Conservation (phyloP, 1,140 invertebrate species). For the Zophobas morio region DNA sequence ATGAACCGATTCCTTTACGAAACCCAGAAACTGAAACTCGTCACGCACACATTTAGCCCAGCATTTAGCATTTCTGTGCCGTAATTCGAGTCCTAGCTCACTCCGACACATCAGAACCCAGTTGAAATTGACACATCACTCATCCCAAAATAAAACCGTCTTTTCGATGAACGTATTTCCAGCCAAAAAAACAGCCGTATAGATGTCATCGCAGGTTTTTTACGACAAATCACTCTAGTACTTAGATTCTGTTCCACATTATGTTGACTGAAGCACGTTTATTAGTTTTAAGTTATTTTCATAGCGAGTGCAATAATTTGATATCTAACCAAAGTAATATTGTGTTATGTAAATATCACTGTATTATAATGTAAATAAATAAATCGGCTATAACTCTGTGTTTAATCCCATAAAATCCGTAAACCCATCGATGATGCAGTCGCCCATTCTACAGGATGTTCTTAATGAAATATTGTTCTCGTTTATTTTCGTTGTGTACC, state of each 20-base stretch:
- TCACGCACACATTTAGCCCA: no score
- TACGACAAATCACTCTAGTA: constrained; percentile 29
- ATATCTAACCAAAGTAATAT: constrained; percentile 31
- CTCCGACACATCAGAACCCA: no score
- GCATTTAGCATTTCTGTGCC: no score
- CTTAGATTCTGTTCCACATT: constrained; percentile 21
- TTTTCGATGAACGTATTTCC: constrained; percentile 2
- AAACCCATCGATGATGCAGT: not conserved
- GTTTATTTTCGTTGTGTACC: constrained; percentile 51
- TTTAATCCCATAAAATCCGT: not conserved
- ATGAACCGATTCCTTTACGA: no score
- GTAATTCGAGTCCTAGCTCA: no score
- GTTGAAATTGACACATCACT: not conserved
- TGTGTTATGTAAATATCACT: constrained; percentile 43
- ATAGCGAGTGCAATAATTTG: constrained; percentile 20
- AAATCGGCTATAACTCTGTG: not conserved
- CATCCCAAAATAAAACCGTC: not conserved
- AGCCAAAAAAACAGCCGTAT: not conserved
- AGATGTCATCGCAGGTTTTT: constrained; percentile 11
- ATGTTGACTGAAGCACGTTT: constrained; percentile 28
- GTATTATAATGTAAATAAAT: constrained; percentile 47
- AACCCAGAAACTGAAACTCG: no score
- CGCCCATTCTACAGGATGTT: not conserved
- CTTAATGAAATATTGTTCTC: constrained; percentile 16
- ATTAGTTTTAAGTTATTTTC: constrained; percentile 19